Base-by-base conservation (phyloP, 23 tunicate species). In the Botrylloides violaceus region DNA sequence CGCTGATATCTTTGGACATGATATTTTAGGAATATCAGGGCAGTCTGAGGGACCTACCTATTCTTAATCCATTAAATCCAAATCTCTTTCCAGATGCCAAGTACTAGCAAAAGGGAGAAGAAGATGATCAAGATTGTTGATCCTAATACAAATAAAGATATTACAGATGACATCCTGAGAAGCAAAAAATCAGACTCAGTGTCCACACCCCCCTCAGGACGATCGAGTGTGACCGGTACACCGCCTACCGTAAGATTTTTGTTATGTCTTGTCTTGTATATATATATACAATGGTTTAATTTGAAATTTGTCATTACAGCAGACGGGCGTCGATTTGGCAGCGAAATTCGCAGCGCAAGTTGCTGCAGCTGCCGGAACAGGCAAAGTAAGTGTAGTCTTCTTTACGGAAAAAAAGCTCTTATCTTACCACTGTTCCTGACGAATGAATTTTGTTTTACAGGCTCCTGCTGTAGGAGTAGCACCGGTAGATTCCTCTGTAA, bases 171-270 rank as follows among this genome's bases (percentile, higher is more conserved):
- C 57, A 68, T 68, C 19, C 21, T 68, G 47, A 68, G 37, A 19
- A 19, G 25, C 0, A 18, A 31, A 22, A 38, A 36, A n/a, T 5
- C 50, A 22, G 25, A 27, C 19, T 43, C 56, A 43, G 7, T 23
- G 57, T 68, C 74, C 57, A 68, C 74, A 9, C 74, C 74, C 57
- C 74, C 74, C 74, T 68, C 74, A 35, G 74, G 74, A 68, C 74
- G 74, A 4, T 68, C 74, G 30, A 68, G 74, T 43, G 74, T 43
- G 12, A 43, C 53, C 15, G 53, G 53, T 7, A 68, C 74, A 4
- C 74, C 74, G 4, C 74, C 74, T 1, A 19, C 32, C 12, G 70
- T 63, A 37, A 43, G 74, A 4, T n/a, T n/a, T n/a, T n/a, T n/a
- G n/a, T n/a, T n/a, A n/a, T n/a, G n/a, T n/a, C n/a, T n/a, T n/a